Conservation (phyloP, 92 coral and sea anemone species). For the Palythoa caribaeorum region DNA sequence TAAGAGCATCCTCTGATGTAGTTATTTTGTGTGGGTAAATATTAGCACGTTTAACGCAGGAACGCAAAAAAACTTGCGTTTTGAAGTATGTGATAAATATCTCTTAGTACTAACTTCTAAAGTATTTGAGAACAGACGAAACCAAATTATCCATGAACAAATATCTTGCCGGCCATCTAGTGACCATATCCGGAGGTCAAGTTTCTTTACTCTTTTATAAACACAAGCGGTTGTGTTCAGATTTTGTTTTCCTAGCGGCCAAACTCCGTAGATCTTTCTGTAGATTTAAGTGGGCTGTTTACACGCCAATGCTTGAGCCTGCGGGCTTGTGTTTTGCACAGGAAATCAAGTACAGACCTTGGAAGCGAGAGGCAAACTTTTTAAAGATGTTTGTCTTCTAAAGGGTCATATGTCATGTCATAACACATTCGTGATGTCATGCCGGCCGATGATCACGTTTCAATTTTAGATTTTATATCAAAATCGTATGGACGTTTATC, state of each 20-base stretch:
- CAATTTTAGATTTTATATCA: constrained; percentile 21
- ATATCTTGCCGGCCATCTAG: constrained; percentile 6
- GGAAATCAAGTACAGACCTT: constrained; percentile 30
- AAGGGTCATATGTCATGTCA: constrained; percentile 23
- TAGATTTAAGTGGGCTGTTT: background rate
- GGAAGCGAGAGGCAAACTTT: background rate
- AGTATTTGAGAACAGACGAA: constrained; percentile 29
- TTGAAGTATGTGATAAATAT: constrained; percentile 20
- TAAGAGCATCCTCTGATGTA: background rate
- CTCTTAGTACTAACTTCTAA: background rate
- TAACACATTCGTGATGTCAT: constrained; percentile 15
- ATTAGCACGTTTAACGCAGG: background rate
- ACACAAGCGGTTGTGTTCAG: constrained; percentile 19
- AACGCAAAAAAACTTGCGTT: background rate
- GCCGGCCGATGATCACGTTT: constrained; percentile 5
- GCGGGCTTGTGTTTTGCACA: constrained; percentile 1
- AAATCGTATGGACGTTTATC: constrained; percentile 16
- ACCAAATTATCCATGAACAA: background rate
- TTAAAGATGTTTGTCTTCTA: constrained; percentile 10
- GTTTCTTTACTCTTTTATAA: background rate
- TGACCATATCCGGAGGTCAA: constrained; percentile 45
- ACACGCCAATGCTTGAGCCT: background rate
- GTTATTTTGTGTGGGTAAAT: background rate
- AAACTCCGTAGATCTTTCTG: background rate
- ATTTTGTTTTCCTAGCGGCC: background rate